phyloP scores from a whole-genome alignment of 2,113 vertebrate species.

The Gymnarchus niloticus region DNA sequence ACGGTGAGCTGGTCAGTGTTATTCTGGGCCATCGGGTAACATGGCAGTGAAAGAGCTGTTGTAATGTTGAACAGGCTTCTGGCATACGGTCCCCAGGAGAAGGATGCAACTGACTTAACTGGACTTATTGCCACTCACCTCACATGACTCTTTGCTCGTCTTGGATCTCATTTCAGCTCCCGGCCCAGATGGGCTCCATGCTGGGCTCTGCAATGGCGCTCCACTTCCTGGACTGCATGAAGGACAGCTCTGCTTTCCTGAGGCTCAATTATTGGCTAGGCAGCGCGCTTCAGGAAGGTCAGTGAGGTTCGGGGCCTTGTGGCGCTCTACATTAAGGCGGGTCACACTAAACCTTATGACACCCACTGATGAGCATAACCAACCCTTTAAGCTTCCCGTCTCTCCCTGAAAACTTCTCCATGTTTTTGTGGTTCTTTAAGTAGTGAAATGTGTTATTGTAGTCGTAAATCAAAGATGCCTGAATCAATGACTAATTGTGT shows the following conservation, averaged over 20 bases:
- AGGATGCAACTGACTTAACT: background rate
- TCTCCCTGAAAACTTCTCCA: background rate
- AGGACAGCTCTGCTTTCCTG: constrained; percentile 76
- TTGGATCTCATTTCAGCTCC: constrained; percentile 65
- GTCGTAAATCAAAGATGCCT: background rate
- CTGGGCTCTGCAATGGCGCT: constrained; percentile 67
- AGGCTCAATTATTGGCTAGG: constrained; percentile 86
- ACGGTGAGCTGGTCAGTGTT: background rate
- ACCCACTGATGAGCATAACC: background rate
- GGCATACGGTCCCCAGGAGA: background rate
- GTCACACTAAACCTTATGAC: background rate
- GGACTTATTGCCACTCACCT: background rate
- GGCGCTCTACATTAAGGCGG: too few species aligned
- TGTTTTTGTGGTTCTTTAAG: background rate
- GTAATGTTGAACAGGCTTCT: background rate
- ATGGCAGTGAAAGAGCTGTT: background rate
- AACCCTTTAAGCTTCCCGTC: too few species aligned
- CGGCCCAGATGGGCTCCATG: constrained; percentile 87
- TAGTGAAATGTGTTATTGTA: background rate
- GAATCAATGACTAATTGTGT: too few species aligned
- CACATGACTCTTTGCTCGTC: background rate
- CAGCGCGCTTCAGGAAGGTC: constrained; percentile 84
- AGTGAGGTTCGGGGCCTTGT: background rate
- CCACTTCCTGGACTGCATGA: constrained; percentile 82
- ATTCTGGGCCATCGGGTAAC: background rate